phyloP scores from a whole-genome alignment of 2,113 vertebrate genomes.

The Psilopsiagon aymara region DNA sequence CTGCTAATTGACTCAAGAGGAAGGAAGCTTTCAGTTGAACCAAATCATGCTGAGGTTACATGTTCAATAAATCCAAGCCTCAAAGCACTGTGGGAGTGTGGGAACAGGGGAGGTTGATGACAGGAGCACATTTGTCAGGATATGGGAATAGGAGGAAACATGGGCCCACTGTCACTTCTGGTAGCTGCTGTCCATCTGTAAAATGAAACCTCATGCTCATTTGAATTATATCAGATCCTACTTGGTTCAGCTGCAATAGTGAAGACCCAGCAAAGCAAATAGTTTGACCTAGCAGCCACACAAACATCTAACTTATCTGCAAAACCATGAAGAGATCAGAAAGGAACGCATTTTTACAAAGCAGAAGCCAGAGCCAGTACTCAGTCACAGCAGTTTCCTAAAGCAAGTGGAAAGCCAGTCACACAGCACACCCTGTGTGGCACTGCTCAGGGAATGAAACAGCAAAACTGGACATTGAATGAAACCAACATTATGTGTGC shows the following conservation, averaged over 20 bases:
- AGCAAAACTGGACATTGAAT: neutral
- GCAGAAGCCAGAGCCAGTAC: neutral
- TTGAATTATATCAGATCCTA: neutral
- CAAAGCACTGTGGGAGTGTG: neutral
- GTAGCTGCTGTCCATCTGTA: neutral
- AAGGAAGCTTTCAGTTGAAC: neutral
- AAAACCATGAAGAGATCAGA: neutral
- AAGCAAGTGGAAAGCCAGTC: neutral
- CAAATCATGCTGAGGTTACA: neutral
- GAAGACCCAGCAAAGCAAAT: neutral
- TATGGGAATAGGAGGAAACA: neutral
- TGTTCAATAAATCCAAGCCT: neutral
- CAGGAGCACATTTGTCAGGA: neutral
- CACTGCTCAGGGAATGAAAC: neutral
- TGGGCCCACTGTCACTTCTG: neutral
- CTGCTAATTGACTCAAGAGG: neutral
- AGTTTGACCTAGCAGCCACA: neutral
- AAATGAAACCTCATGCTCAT: neutral
- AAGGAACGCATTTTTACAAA: neutral
- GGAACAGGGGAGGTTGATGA: neutral
- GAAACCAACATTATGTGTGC: neutral
- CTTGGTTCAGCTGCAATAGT: neutral
- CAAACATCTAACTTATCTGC: neutral
- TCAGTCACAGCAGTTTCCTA: neutral
- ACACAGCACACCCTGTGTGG: fast-evolving